phyloP scores from a whole-genome alignment of 1,140 invertebrate genomes.

The Mercenaria mercenaria region DNA sequence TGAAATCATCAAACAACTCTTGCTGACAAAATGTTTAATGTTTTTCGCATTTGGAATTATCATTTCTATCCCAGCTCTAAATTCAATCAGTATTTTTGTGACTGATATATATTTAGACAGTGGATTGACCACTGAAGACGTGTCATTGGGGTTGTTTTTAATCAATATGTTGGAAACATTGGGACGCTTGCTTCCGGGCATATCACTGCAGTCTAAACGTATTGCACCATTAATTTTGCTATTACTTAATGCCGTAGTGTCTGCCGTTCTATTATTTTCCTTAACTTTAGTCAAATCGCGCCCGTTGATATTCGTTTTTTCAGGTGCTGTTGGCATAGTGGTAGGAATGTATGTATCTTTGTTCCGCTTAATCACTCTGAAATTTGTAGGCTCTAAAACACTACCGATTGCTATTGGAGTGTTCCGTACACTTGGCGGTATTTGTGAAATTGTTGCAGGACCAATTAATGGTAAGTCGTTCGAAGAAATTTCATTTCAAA shows the following conservation, averaged over 20 bases:
- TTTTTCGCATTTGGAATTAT: neutral
- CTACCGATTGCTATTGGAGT: neutral
- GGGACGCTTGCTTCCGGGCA: neutral
- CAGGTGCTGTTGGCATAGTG: neutral
- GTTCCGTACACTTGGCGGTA: neutral
- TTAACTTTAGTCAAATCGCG: neutral
- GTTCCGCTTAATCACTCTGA: neutral
- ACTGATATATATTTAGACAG: neutral
- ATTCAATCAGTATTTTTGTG: neutral
- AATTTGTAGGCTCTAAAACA: neutral
- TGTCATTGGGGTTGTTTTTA: neutral
- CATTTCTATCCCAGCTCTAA: neutral
- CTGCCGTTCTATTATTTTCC: neutral
- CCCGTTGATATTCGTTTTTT: neutral
- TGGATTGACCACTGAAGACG: neutral
- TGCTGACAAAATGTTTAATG: neutral
- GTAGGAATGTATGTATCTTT: neutral
- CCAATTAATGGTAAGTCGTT: constrained; percentile 1
- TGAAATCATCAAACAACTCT: neutral
- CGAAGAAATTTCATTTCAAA: neutral
- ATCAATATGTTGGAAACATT: neutral
- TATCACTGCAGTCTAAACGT: neutral
- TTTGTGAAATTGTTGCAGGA: neutral
- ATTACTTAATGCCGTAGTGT: neutral
- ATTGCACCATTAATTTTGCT: neutral